Evolutionary conservation across 2,888 invertebrate genomes (phyloP).

Genomic region (Acrocyrtus sp.): DNA sequence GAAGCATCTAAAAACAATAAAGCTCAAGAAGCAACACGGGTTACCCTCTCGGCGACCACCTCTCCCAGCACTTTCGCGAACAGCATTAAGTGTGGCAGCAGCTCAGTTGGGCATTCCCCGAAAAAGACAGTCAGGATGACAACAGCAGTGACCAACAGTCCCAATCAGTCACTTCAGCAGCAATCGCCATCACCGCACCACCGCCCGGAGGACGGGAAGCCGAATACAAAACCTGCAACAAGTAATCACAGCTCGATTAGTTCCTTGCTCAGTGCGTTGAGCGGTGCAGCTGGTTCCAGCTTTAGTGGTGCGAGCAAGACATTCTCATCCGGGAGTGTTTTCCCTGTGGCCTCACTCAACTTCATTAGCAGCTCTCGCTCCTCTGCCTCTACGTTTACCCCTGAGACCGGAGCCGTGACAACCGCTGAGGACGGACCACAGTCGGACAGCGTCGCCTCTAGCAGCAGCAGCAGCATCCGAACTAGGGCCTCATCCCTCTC

Average conservation of each 20-base stretch:
- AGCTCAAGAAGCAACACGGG: conserved; percentile 21
- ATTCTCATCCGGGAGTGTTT: conserved; percentile 22
- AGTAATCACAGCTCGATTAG: conserved; percentile 56
- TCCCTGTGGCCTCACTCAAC: conserved; percentile 20
- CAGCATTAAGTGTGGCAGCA: conserved; percentile 47
- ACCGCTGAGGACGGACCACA: background rate
- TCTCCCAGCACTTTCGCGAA: conserved; percentile 23
- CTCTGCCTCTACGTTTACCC: conserved; percentile 4
- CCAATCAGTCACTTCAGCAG: conserved; percentile 21
- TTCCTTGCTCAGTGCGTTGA: conserved; percentile 50
- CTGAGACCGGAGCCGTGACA: background rate
- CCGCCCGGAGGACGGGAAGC: conserved; percentile 16
- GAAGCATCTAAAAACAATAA: conserved; percentile 9
- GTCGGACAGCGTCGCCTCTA: background rate
- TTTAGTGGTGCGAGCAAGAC: conserved; percentile 21
- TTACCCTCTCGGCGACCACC: conserved; percentile 22
- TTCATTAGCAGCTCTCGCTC: conserved; percentile 29
- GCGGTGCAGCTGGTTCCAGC: conserved; percentile 49
- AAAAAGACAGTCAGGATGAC: conserved; percentile 52
- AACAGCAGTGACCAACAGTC: conserved; percentile 35
- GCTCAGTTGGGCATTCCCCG: conserved; percentile 51
- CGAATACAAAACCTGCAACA: conserved; percentile 39
- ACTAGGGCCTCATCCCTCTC: conserved; percentile 32
- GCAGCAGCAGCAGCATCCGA: conserved; percentile 1
- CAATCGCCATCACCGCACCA: conserved; percentile 5